A percentile compares a stretch with the other conserved stretches of the same genome.
These are phyloP conservation scores for Standfussiana lucernea DNA, from an alignment of 2,888 invertebrate genomes.

Conservation along the genomic window DNA sequence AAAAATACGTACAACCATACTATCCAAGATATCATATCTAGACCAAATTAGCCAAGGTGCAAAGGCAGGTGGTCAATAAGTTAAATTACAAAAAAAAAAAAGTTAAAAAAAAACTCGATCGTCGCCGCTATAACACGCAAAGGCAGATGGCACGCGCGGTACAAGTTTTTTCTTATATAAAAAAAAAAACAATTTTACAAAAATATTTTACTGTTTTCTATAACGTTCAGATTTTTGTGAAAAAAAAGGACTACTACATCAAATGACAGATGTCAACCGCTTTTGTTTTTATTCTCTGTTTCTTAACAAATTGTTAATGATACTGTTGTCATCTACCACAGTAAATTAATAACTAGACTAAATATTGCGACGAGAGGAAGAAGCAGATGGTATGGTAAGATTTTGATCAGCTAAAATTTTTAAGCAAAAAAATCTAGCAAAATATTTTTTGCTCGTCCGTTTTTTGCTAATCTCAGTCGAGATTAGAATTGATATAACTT, in stretches of 20 bases:
- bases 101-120: slow-evolving; percentile 47
- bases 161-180: slow-evolving; percentile 17
- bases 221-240: background rate
- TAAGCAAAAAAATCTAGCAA: background rate
- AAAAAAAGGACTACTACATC: background rate
- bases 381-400: slow-evolving; percentile 30
- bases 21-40: too few relatives aligned
- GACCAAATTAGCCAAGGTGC: slow-evolving; percentile 56
- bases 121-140: slow-evolving; percentile 45
- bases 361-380: background rate
- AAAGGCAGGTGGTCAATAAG: slow-evolving; percentile 60
- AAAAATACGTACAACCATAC: background rate
- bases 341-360: background rate
- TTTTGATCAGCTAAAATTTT: background rate
- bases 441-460: background rate
- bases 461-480: slow-evolving; percentile 40
- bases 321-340: background rate
- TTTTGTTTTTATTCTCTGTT: background rate
- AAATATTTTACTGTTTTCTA: background rate
- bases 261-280: slow-evolving; percentile 21
- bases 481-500: slow-evolving; percentile 40
- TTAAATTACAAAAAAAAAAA: slow-evolving; percentile 54
- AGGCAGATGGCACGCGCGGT: slow-evolving; percentile 73
- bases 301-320: background rate
- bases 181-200: background rate